Evolutionary conservation across 2,113 vertebrate species (phyloP).

Genomic region (Acanthisitta chloris): DNA sequence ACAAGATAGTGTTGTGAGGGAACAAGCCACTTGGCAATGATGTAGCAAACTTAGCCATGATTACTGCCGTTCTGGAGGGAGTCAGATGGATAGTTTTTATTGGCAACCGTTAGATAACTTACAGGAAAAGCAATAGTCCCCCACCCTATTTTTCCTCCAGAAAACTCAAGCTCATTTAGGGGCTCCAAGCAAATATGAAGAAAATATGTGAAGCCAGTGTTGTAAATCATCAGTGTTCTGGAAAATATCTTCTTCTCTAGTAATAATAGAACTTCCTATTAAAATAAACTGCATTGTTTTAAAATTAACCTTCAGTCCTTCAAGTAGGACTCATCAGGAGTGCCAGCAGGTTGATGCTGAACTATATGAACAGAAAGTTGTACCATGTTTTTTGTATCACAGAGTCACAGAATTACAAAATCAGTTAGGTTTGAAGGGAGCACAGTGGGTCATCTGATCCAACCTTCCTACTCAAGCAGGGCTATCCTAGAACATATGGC

Average conservation of each 20-base stretch:
- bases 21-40: neutral
- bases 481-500: too few relatives aligned
- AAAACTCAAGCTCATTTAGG: neutral
- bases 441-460: too few relatives aligned
- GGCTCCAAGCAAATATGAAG: neutral
- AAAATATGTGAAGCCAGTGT: neutral
- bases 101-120: neutral
- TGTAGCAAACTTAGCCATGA: neutral
- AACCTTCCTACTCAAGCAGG: too few relatives aligned
- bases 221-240: neutral
- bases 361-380: neutral
- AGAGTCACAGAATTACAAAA: too few relatives aligned
- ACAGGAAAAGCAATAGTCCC: neutral
- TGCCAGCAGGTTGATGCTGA: neutral
- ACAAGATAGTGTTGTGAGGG: neutral
- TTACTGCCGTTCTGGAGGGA: neutral
- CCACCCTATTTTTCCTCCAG: neutral
- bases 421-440: too few relatives aligned
- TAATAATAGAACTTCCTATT: neutral
- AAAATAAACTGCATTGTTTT: neutral
- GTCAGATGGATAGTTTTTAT: neutral
- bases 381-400: neutral
- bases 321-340: neutral
- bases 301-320: neutral
- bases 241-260: neutral